phyloP scores from a whole-genome alignment of 1,140 invertebrate genomes.

The Trichonephila clavipes region DNA sequence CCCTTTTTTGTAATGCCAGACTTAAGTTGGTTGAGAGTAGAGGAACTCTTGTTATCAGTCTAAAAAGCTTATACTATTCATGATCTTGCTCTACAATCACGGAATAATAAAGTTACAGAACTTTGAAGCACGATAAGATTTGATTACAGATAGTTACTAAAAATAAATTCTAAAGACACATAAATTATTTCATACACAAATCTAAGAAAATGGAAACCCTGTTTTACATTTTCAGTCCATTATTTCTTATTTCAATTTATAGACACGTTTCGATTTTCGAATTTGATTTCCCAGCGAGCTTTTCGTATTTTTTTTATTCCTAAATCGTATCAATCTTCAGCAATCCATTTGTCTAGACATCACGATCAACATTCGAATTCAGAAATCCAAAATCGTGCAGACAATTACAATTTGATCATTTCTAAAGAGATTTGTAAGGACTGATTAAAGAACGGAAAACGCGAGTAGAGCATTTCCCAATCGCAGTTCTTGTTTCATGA shows the following conservation, averaged over 20 bases:
- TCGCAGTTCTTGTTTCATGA: background rate
- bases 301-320: background rate
- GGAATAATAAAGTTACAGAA: background rate
- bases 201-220: background rate
- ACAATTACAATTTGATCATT: conserved; percentile 8
- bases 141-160: conserved; percentile 2
- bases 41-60: background rate
- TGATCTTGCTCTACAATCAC: background rate
- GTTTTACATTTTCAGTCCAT: conserved; percentile 27
- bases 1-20: background rate
- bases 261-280: conserved; percentile 9
- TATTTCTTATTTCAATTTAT: conserved; percentile 35
- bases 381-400: background rate
- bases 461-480: background rate
- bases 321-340: background rate
- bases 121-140: background rate
- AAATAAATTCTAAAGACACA: background rate
- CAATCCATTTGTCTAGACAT: conserved; percentile 8
- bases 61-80: background rate
- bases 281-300: background rate
- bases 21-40: background rate
- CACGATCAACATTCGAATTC: background rate
- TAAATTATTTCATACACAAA: background rate
- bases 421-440: background rate
- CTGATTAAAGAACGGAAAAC: background rate